These are phyloP conservation scores for Heloderma charlesbogerti DNA, from an alignment of 2,113 vertebrate genomes.

Conservation along the genomic window DNA sequence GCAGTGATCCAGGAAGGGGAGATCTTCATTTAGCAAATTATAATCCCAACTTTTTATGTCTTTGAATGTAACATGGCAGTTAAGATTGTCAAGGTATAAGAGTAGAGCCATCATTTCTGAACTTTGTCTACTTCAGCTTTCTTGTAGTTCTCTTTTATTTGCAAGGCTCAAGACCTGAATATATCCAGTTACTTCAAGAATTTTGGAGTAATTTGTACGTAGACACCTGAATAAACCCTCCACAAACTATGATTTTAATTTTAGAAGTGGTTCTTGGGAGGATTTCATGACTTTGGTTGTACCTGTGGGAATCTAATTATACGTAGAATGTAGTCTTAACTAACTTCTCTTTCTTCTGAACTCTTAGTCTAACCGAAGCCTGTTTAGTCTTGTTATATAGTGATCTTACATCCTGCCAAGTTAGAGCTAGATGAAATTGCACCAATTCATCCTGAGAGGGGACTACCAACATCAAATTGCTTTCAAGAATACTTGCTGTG, in stretches of 20 bases:
- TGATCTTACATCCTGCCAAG: constrained; percentile 9
- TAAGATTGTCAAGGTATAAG: not conserved
- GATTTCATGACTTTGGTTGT: not conserved
- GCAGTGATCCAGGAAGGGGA: too few relatives aligned
- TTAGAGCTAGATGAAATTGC: not conserved
- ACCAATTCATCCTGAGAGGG: not conserved
- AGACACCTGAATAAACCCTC: not conserved
- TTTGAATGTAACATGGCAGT: not conserved
- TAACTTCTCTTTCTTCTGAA: not conserved
- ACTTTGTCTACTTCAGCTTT: not conserved
- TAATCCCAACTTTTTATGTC: not conserved
- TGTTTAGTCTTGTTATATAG: not conserved
- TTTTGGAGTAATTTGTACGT: not conserved
- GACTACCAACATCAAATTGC: not conserved
- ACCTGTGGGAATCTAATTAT: not conserved
- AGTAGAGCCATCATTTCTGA: not conserved
- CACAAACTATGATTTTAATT: not conserved
- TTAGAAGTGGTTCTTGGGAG: not conserved
- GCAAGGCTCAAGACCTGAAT: not conserved
- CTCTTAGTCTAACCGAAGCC: not conserved
- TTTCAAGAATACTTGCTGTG: constrained; percentile 3
- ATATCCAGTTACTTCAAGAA: not conserved
- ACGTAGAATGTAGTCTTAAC: not conserved
- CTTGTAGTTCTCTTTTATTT: not conserved
- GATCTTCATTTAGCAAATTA: not conserved